These are phyloP conservation scores for Garrulus glandarius DNA, from an alignment of 2,797 vertebrate species.

Conservation along the genomic window DNA sequence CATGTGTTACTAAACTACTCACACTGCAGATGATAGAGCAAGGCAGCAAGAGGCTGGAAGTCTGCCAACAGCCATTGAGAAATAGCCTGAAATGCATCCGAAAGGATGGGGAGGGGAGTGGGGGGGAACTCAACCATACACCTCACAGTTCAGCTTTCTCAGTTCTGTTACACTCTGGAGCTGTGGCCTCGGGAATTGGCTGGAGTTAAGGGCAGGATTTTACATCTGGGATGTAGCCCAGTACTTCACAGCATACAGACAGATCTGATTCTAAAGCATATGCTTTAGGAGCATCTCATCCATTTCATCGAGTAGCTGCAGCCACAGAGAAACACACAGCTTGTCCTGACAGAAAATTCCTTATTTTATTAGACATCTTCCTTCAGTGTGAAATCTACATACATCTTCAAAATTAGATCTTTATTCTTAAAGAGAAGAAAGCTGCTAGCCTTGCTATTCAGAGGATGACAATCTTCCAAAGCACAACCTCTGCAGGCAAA, in stretches of 20 bases:
- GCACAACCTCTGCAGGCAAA: background rate
- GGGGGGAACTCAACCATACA: background rate
- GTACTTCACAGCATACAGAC: background rate
- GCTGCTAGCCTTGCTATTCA: background rate
- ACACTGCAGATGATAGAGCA: constrained; percentile 36
- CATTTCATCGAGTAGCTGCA: background rate
- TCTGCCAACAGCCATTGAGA: constrained; percentile 48
- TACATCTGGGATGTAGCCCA: background rate
- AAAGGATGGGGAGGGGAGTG: background rate
- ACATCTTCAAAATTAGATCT: background rate
- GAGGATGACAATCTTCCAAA: background rate
- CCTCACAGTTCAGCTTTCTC: background rate
- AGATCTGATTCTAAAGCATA: background rate
- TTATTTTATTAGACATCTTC: background rate
- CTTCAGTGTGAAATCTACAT: background rate
- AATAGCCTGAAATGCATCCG: constrained; percentile 30
- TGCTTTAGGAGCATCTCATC: background rate
- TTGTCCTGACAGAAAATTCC: background rate
- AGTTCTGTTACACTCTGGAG: background rate
- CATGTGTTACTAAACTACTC: constrained; percentile 1
- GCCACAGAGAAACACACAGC: background rate
- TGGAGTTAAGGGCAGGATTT: background rate
- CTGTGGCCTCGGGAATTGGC: background rate
- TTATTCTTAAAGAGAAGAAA: background rate
- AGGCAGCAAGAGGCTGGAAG: constrained; percentile 32